These are phyloP conservation scores for Argyra leucocephala DNA, from an alignment of 2,888 invertebrate species.

Conservation along the genomic window DNA sequence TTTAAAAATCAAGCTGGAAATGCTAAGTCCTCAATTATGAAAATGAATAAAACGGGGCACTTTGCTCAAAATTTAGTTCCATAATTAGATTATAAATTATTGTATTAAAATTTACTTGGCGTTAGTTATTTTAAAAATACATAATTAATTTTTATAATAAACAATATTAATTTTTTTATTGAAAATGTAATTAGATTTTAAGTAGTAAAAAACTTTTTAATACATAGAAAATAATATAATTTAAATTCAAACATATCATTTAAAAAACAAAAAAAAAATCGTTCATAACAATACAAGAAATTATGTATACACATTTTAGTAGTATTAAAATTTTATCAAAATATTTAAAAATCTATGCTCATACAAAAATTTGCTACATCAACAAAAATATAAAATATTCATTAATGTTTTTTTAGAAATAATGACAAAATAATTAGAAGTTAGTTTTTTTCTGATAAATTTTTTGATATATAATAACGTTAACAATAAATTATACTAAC, in stretches of 20 bases:
- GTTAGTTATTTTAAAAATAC: background rate
- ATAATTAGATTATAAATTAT: background rate
- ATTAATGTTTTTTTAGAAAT: too few species aligned
- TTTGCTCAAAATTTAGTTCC: conserved; percentile 5
- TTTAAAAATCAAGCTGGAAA: background rate
- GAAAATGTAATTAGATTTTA: background rate
- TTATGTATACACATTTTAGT: background rate
- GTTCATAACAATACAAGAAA: background rate
- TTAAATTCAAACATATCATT: background rate
- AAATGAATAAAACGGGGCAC: background rate
- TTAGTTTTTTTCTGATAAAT: too few species aligned
- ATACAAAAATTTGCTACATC: background rate
- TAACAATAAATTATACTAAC: background rate
- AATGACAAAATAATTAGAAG: too few species aligned
- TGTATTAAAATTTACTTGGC: background rate
- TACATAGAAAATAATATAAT: background rate
- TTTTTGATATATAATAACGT: background rate
- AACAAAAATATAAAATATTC: too few species aligned
- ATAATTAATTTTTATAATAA: background rate
- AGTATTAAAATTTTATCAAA: background rate
- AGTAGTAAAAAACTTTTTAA: background rate
- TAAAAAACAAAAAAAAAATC: background rate
- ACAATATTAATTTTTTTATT: background rate
- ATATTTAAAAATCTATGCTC: background rate
- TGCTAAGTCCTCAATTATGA: background rate